Evolutionary conservation across 2,888 invertebrate species (phyloP).

Genomic region (Drosophila helvetica): DNA sequence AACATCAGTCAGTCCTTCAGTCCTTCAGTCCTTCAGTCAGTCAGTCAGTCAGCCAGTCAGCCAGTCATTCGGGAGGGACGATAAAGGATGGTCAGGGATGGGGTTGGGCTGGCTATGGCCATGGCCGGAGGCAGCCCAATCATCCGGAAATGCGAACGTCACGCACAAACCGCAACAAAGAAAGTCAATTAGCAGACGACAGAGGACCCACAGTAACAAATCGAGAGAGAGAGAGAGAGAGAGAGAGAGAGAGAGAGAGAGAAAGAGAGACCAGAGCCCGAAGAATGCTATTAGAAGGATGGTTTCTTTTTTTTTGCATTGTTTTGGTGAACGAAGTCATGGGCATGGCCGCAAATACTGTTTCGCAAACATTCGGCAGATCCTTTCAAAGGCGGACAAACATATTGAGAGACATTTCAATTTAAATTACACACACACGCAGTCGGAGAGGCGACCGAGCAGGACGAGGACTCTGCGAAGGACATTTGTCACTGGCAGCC

Average conservation of each 20-base stretch:
- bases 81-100: background rate
- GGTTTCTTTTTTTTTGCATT: background rate
- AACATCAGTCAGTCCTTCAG: background rate
- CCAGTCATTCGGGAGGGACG: conserved; percentile 10
- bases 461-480: background rate
- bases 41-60: conserved; percentile 8
- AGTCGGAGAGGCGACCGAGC: conserved; percentile 4
- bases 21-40: background rate
- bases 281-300: background rate
- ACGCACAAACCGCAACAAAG: conserved; percentile 52
- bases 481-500: conserved; percentile 57
- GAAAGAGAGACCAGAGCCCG: background rate
- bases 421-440: conserved; percentile 65
- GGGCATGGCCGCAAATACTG: background rate
- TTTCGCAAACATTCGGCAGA: background rate
- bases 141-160: conserved; percentile 45
- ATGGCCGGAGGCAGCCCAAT: conserved; percentile 25
- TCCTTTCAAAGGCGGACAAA: background rate
- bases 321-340: background rate
- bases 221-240: background rate
- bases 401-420: conserved; percentile 70
- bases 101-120: background rate
- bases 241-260: too few relatives aligned
- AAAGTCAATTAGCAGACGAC: conserved; percentile 50
- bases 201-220: conserved; percentile 12